These are phyloP conservation scores for Tigriopus californicus DNA, from an alignment of 2,888 invertebrate species.

Conservation along the genomic window DNA sequence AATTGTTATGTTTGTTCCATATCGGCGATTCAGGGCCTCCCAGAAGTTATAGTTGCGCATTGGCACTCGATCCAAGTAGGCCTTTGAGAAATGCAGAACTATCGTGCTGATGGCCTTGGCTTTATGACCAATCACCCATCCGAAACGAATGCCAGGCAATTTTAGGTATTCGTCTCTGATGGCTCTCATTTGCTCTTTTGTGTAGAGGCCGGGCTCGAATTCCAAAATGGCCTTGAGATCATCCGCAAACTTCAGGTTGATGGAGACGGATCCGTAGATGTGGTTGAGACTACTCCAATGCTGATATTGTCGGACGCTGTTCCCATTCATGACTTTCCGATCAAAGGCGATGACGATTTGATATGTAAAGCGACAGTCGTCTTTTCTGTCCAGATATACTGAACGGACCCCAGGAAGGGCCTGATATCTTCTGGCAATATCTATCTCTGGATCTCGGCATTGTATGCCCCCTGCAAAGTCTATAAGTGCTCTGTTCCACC, in stretches of 20 bases:
- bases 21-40: conserved; percentile 7
- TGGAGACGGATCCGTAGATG: not conserved
- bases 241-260: not conserved
- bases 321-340: not conserved
- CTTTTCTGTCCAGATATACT: conserved; percentile 3
- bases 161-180: conserved; percentile 11
- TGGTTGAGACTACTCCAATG: conserved; percentile 6
- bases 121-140: conserved; percentile 9
- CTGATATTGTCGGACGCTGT: not conserved
- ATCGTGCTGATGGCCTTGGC: conserved; percentile 4
- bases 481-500: conserved; percentile 14
- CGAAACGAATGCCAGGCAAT: conserved; percentile 9
- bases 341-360: conserved; percentile 10
- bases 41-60: conserved; percentile 2
- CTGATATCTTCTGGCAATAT: conserved; percentile 3
- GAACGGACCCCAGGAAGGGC: conserved; percentile 1
- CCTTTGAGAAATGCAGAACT: not conserved
- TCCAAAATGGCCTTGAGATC: conserved; percentile 6
- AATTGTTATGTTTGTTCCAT: conserved; percentile 2
- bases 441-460: conserved; percentile 1
- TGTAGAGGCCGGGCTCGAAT: conserved; percentile 12
- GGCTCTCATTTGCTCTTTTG: conserved; percentile 7
- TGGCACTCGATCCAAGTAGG: not conserved
- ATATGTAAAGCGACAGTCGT: conserved; percentile 10
- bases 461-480: conserved; percentile 10